These are phyloP conservation scores for Lepilemur septentrionalis DNA, from an alignment of 2,797 vertebrate species.

Conservation along the genomic window DNA sequence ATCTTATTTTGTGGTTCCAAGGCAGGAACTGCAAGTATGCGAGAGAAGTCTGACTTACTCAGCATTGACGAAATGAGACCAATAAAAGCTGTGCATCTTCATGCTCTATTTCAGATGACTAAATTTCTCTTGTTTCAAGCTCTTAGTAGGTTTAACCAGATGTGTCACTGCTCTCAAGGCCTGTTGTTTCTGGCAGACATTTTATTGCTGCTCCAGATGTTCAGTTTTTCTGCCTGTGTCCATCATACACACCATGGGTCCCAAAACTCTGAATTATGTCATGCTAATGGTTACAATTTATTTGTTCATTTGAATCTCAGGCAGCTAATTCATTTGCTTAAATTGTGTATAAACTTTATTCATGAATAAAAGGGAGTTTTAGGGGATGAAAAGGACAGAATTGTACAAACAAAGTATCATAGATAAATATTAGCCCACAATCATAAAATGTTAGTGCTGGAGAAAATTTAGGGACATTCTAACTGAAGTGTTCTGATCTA, in stretches of 20 bases:
- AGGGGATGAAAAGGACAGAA: neutral
- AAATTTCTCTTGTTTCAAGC: conserved; percentile 41
- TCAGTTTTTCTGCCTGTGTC: conserved; percentile 33
- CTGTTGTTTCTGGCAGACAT: conserved; percentile 47
- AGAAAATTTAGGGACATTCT: neutral
- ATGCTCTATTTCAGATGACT: conserved; percentile 85
- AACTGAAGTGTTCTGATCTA: neutral
- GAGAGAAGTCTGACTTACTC: conserved; percentile 82
- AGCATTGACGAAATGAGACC: conserved; percentile 78
- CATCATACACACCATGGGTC: neutral
- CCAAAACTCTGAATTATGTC: neutral
- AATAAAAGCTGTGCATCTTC: conserved; percentile 77
- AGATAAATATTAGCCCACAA: neutral
- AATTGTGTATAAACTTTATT: neutral
- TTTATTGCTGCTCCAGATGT: conserved; percentile 58
- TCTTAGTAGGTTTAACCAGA: conserved; percentile 78
- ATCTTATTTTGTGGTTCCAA: conserved; percentile 87
- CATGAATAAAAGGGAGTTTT: neutral
- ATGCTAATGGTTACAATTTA: neutral
- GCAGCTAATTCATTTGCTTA: neutral
- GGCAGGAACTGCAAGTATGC: conserved; percentile 84
- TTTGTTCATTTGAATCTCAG: neutral
- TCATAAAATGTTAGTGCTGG: neutral
- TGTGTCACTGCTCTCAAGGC: conserved; percentile 76
- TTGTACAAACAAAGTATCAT: neutral